These are phyloP conservation scores for Engraulis encrasicolus DNA, from an alignment of 2,113 vertebrate genomes.

Conservation along the genomic window DNA sequence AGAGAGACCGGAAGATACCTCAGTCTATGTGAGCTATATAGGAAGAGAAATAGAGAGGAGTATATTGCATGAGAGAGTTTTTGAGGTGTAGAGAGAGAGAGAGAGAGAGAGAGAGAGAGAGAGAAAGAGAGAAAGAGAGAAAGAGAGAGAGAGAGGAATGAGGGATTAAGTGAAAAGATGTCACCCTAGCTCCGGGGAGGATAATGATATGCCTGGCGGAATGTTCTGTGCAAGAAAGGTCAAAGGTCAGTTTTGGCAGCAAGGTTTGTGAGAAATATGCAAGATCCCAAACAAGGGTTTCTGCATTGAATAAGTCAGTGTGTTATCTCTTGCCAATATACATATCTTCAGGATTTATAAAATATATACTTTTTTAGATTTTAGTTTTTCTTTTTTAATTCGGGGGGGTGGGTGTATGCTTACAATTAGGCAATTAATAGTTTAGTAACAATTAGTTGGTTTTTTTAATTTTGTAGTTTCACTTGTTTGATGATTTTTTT, in stretches of 20 bases:
- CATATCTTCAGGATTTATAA: too few species aligned
- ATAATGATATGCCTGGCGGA: conserved; percentile 23
- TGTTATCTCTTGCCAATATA: too few species aligned
- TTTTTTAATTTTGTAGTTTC: too few species aligned
- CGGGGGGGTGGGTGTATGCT: too few species aligned
- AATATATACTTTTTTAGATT: too few species aligned
- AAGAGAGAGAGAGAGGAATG: neutral
- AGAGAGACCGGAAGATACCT: neutral
- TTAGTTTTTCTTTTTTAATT: too few species aligned
- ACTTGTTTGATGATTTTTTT: too few species aligned
- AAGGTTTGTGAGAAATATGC: neutral
- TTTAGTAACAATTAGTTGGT: too few species aligned
- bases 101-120: neutral
- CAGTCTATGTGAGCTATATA: too few species aligned
- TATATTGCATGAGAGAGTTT: neutral
- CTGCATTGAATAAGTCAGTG: neutral
- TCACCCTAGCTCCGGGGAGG: conserved; percentile 5
- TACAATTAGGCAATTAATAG: too few species aligned
- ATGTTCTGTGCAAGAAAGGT: conserved; percentile 30
- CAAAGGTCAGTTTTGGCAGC: conserved; percentile 11
- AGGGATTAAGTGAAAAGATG: neutral
- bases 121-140: neutral
- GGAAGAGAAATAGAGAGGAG: neutral
- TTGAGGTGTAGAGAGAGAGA: neutral
- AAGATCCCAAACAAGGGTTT: neutral